Evolutionary conservation across 2,888 invertebrate species (phyloP), one percentile per base, ranked within the genome.

Genomic region (Glyphotaelius pellucidus): DNA sequence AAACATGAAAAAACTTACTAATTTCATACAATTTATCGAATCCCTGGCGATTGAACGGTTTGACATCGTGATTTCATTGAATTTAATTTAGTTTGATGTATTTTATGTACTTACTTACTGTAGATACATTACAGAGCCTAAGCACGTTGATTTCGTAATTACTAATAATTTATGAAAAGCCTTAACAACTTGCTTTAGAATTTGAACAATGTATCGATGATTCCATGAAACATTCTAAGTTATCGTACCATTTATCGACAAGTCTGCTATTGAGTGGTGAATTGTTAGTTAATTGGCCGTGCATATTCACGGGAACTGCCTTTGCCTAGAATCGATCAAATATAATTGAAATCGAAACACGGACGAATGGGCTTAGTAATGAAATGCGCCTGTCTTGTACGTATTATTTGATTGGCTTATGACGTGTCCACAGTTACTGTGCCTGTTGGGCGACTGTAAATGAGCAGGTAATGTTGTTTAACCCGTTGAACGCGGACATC

Each of bases 1-100:
- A 25, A 67, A 67, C 25, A 25, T 9, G n/a, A 67, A 67, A 67
- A 67, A 67, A 67, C 67, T 25, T 67, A 25, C 25, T 67, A 67
- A 67, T 67, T 67, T 67, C 67, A 67, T 67, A 67, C 67, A 67
- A 67, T 67, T 67, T 67, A 67, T 67, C 67, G 67, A 67, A n/a
- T 67, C n/a, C 67, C 67, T 67, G 9, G 9, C 67, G 25, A 67
- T 67, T 67, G 67, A 67, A 67, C 67, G 67, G 9, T 67, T 67
- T 67, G 67, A 67, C 67, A 67, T 67, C 67, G 67, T n/a, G 67
- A 67, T 67, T 67, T 67, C 67, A 19, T 67, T 67, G 25, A 67
- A 67, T 67, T 67, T 19, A 67, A 67, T 67, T n/a, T 25, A 9
- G 67, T 67, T 19, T 25, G 5, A 25, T 67, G 15, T 67, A 67